Conservation (phyloP, 1,140 invertebrate species). For the Psix sp. region DNA sequence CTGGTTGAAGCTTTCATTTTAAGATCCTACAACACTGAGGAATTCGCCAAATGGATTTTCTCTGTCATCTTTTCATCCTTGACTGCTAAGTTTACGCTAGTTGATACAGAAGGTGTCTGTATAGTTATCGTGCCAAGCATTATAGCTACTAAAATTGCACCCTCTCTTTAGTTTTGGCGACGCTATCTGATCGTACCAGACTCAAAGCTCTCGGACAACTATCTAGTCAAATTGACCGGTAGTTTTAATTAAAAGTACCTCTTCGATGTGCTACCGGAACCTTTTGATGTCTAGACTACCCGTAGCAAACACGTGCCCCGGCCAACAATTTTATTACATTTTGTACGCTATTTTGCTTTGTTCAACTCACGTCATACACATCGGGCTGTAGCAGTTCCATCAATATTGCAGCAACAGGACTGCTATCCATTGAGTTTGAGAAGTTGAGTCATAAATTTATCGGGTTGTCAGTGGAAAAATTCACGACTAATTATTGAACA, state of each 20-base stretch:
- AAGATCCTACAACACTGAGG: slow-evolving; percentile 74
- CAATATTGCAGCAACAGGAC: slow-evolving; percentile 22
- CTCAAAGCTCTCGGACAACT: slow-evolving; percentile 10
- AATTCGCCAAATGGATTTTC: slow-evolving; percentile 77
- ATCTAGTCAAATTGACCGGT: slow-evolving; percentile 33
- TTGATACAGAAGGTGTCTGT: slow-evolving; percentile 72
- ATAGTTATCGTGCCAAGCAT: slow-evolving; percentile 60
- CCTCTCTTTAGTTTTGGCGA: slow-evolving; percentile 9
- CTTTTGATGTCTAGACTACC: slow-evolving; percentile 31
- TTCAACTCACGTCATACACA: slow-evolving; percentile 43
- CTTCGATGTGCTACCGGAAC: slow-evolving; percentile 8
- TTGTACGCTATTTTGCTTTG: slow-evolving; percentile 46
- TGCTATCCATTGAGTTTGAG: slow-evolving; percentile 38
- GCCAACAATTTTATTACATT: slow-evolving; percentile 46
- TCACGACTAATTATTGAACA: not conserved
- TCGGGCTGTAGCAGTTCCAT: slow-evolving; percentile 33
- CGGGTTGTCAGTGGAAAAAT: slow-evolving; percentile 12
- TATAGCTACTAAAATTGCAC: slow-evolving; percentile 32
- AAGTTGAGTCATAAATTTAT: slow-evolving; percentile 45
- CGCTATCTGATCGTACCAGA: slow-evolving; percentile 2
- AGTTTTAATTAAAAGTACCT: slow-evolving; percentile 53
- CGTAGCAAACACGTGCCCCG: slow-evolving; percentile 27
- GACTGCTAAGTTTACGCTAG: slow-evolving; percentile 68
- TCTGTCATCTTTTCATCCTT: slow-evolving; percentile 65
- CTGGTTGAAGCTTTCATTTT: too few species aligned